A percentile compares a stretch with the other conserved stretches of the same genome.
Conservation (phyloP, 1,140 invertebrate species). For the Hyphantria cunea region DNA sequence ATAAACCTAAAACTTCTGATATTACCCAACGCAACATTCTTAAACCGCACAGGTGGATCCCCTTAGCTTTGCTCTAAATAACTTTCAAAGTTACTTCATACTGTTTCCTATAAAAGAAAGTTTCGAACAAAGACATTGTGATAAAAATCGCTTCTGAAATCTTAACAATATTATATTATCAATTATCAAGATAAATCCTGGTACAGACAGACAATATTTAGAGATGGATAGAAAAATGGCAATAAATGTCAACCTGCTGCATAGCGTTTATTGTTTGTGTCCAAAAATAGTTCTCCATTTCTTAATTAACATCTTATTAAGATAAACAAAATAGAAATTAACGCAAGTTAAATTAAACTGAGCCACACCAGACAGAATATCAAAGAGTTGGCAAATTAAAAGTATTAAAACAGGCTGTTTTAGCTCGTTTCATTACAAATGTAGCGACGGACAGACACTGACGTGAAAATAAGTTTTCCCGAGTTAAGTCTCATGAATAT, state of each 20-base stretch:
- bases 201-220: too few relatives aligned
- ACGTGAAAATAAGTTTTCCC: slow-evolving; percentile 67
- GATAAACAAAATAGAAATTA: neutral
- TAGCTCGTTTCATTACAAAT: slow-evolving; percentile 64
- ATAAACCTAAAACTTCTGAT: neutral
- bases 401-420: slow-evolving; percentile 53
- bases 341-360: slow-evolving; percentile 7
- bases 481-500: slow-evolving; percentile 74
- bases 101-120: neutral
- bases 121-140: neutral
- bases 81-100: neutral
- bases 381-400: slow-evolving; percentile 43
- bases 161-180: too few relatives aligned
- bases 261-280: too few relatives aligned
- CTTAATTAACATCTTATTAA: neutral
- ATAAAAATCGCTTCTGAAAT: too few relatives aligned
- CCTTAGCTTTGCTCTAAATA: neutral
- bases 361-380: slow-evolving; percentile 25
- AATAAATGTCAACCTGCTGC: neutral
- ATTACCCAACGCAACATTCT: neutral
- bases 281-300: too few relatives aligned
- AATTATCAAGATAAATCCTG: too few relatives aligned
- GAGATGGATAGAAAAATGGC: too few relatives aligned
- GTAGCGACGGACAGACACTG: slow-evolving; percentile 61
- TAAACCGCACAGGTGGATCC: neutral